These are phyloP conservation scores for Chaetophractus vellerosus DNA, from an alignment of 2,797 vertebrate species.

Conservation along the genomic window DNA sequence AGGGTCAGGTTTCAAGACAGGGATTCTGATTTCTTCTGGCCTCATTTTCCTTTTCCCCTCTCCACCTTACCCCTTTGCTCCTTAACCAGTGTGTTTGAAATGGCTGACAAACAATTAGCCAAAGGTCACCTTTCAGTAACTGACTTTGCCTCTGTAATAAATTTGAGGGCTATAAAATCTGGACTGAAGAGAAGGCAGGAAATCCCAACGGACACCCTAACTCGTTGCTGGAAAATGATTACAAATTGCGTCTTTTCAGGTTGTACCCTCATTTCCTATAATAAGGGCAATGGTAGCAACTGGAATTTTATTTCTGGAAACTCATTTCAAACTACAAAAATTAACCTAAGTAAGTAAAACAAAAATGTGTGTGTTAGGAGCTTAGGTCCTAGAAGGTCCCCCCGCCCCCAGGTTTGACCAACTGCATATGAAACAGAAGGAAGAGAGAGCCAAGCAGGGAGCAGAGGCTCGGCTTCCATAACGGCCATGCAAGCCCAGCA, in stretches of 20 bases:
- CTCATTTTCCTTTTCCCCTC: neutral
- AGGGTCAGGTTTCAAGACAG: neutral
- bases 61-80: neutral
- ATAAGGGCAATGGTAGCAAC: neutral
- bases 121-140: neutral
- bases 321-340: neutral
- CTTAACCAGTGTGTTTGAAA: neutral
- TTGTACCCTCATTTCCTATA: neutral
- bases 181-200: neutral
- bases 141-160: neutral
- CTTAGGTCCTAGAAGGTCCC: neutral
- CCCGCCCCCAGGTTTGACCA: neutral
- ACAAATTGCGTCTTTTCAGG: neutral
- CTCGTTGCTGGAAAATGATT: neutral
- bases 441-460: neutral
- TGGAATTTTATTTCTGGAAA: constrained; percentile 34
- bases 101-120: neutral
- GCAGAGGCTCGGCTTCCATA: neutral
- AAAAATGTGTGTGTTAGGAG: neutral
- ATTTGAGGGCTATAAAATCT: neutral
- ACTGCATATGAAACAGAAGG: neutral
- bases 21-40: neutral
- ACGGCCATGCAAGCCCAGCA: neutral
- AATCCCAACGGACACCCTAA: neutral
- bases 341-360: constrained; percentile 7